A percentile compares a stretch with the other conserved stretches of the same genome.
These are phyloP conservation scores for Mustela erminea DNA, from an alignment of 2,797 vertebrate genomes.

Conservation along the genomic window DNA sequence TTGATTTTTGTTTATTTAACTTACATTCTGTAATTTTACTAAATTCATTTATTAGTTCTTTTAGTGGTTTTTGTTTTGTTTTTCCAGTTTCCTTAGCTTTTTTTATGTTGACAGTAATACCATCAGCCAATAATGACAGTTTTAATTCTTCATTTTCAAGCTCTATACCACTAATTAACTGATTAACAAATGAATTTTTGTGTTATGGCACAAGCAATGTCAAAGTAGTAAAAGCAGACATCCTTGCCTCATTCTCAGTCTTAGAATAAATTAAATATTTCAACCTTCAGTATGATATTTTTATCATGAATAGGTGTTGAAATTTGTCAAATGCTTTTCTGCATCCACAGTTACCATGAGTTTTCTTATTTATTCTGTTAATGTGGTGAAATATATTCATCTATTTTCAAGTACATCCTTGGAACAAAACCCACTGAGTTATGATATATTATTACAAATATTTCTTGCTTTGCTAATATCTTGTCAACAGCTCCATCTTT, in stretches of 20 bases:
- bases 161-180: not conserved
- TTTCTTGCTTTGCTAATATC: not conserved
- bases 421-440: not conserved
- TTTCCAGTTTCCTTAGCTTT: not conserved
- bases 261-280: not conserved
- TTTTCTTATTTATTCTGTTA: conserved; percentile 30
- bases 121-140: not conserved
- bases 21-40: not conserved
- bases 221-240: not conserved
- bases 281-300: not conserved
- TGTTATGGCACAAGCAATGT: not conserved
- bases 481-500: not conserved
- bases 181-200: not conserved
- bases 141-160: conserved; percentile 23
- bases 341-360: not conserved
- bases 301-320: not conserved
- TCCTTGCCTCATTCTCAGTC: not conserved
- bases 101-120: not conserved
- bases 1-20: not conserved
- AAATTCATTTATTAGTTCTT: conserved; percentile 3
- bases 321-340: not conserved
- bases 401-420: not conserved
- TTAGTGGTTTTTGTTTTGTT: not conserved
- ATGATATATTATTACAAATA: not conserved
- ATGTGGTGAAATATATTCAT: not conserved